Evolutionary conservation across 1,140 invertebrate genomes (phyloP).

Genomic region (Nomia melanderi): DNA sequence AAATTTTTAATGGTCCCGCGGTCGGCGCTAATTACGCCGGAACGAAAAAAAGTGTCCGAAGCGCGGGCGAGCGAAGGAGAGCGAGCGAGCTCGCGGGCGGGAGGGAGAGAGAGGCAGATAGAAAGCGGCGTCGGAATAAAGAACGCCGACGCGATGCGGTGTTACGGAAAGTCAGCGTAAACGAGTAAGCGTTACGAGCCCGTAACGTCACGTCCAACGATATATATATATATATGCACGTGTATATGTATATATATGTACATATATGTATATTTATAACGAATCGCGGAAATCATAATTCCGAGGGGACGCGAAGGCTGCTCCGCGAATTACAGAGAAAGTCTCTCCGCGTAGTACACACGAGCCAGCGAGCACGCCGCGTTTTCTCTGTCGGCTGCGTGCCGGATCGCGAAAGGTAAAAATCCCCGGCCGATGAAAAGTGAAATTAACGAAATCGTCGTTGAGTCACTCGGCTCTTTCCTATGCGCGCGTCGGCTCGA

Average conservation of each 20-base stretch:
- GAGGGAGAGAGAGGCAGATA: background rate
- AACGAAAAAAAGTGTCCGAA: background rate
- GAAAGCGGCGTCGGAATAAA: conserved; percentile 26
- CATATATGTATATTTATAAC: conserved; percentile 56
- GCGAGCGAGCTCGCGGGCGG: background rate
- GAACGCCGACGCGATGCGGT: background rate
- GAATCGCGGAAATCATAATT: conserved; percentile 61
- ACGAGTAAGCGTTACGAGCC: conserved; percentile 36
- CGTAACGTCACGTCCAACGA: conserved; percentile 30
- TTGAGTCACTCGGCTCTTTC: background rate
- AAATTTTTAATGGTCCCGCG: conserved; percentile 6
- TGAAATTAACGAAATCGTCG: conserved; percentile 34
- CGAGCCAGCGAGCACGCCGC: background rate
- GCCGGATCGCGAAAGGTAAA: conserved; percentile 21
- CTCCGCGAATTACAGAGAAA: conserved; percentile 57
- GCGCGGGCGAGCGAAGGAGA: background rate
- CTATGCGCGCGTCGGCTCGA: background rate
- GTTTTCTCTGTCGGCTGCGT: background rate
- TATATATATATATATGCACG: too few species aligned
- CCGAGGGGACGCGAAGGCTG: conserved; percentile 33
- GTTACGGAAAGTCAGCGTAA: conserved; percentile 39
- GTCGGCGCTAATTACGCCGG: conserved; percentile 17
- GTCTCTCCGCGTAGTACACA: conserved; percentile 19
- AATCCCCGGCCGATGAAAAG: conserved; percentile 31
- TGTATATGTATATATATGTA: too few species aligned